Evolutionary conservation across 2,113 vertebrate genomes (phyloP), one percentile per base, ranked within the genome.

Genomic region (Neoarius graeffei): DNA sequence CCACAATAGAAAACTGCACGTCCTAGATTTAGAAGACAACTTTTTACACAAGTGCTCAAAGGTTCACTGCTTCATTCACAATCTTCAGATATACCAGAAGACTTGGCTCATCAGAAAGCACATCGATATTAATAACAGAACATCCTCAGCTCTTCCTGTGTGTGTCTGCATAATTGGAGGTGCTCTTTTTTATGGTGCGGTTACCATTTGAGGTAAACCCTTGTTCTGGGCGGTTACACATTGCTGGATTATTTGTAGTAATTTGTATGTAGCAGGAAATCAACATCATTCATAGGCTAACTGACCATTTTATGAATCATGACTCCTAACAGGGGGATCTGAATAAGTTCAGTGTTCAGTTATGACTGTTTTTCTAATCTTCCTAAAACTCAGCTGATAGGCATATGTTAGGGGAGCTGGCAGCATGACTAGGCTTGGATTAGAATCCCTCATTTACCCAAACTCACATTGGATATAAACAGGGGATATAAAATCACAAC

Each of bases 181-280:
- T 81, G 54, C 76, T 57, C 7, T 30, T 27, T 19, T 54, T 9
- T 54, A 8, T 30, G 8, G 23, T 80, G 76, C 52, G 52, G 76
- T 27, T 80, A 27, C 11, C 25, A 81, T 59, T 81, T 81, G 56
- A 81, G 79, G 56, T 81, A 23, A 81, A 59, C 27, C 79, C 59
- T 57, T 20, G 0, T 59, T 81, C 27, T 17, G 15, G 10, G 15
- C 2, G 79, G 27, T 81, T 81, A 27, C 52, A 19, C 25, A 59
- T 19, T 1, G 0, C 27, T 59, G 79, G 11, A 59, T 23, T 81
- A 59, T 35, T 27, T 42, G 42, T 42, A 42, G 71, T 11, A 7
- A n/a, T 11, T 77, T 52, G 4, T 6, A n/a, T n/a, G 0, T 14
- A 25, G 10, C 74, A 52, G 48, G 11, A 77, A 52, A 52, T 11